Percentiles rank a stretch among this genome's conserved stretches.
Evolutionary conservation across 2,113 vertebrate genomes (phyloP).

Genomic region (Irena cyanogastra): DNA sequence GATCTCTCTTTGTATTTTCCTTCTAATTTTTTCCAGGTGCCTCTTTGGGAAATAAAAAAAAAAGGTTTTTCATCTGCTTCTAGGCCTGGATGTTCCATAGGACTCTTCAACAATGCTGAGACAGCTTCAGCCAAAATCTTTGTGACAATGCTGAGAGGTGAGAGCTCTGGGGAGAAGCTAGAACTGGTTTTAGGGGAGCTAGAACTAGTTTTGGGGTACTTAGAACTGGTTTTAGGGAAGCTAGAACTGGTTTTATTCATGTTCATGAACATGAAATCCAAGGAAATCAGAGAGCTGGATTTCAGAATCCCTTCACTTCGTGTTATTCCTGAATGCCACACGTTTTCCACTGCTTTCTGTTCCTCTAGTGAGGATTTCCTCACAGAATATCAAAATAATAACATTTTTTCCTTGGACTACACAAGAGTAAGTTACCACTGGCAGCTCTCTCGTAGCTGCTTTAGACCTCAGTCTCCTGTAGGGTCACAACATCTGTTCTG

Average conservation of each 20-base stretch:
- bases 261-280: not conserved
- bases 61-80: constrained; percentile 40
- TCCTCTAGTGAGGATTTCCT: not conserved
- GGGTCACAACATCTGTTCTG: constrained; percentile 34
- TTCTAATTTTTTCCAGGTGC: constrained; percentile 55
- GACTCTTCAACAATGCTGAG: constrained; percentile 27
- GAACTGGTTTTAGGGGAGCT: not conserved
- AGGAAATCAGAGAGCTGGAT: not conserved
- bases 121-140: constrained; percentile 33
- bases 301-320: not conserved
- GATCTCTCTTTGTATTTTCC: constrained; percentile 23
- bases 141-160: not conserved
- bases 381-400: not conserved
- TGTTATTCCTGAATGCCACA: not conserved
- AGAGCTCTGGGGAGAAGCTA: not conserved
- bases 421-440: not conserved
- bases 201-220: not conserved
- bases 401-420: not conserved
- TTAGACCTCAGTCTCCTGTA: not conserved
- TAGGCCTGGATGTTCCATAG: constrained; percentile 25
- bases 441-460: not conserved
- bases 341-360: not conserved
- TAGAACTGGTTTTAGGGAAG: not conserved
- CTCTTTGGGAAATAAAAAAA: not conserved
- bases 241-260: not conserved